A percentile compares a stretch with the other conserved stretches of the same genome.
phyloP scores from a whole-genome alignment of 2,797 vertebrate genomes.

The Anas flavirostris region DNA sequence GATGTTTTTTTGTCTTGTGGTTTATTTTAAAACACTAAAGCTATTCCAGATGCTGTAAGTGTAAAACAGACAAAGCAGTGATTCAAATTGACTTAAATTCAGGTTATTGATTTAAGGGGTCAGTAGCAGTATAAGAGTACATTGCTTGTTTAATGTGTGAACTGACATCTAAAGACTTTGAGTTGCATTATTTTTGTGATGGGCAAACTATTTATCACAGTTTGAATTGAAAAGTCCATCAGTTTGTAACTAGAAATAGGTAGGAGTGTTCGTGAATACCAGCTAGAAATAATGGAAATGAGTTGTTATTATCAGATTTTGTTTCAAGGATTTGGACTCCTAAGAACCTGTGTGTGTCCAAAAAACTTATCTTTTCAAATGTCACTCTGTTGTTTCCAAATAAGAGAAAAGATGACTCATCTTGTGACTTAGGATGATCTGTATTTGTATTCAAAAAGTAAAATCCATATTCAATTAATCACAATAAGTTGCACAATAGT shows the following conservation, averaged over 20 bases:
- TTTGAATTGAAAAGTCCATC: not conserved
- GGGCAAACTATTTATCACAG: not conserved
- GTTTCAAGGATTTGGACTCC: not conserved
- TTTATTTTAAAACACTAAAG: conserved; percentile 55
- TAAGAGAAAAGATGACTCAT: conserved; percentile 8
- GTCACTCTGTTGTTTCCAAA: not conserved
- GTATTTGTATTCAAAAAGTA: not conserved
- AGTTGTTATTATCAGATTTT: not conserved
- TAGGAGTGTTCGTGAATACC: not conserved
- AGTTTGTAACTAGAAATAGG: not conserved
- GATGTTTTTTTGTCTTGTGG: conserved; percentile 33
- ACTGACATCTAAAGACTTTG: not conserved
- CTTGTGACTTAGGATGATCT: not conserved
- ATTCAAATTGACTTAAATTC: not conserved
- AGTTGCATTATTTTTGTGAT: not conserved
- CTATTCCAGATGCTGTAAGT: conserved; percentile 61
- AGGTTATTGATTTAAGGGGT: conserved; percentile 51
- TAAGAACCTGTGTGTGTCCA: not conserved
- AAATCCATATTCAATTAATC: not conserved
- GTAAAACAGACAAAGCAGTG: conserved; percentile 16
- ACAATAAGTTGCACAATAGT: not conserved
- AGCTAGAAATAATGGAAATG: not conserved
- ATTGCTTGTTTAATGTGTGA: not conserved
- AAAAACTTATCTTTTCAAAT: not conserved
- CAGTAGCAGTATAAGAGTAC: conserved; percentile 20